Evolutionary conservation across 1,140 invertebrate genomes (phyloP).

Genomic region (Leptonema lineaticorne): DNA sequence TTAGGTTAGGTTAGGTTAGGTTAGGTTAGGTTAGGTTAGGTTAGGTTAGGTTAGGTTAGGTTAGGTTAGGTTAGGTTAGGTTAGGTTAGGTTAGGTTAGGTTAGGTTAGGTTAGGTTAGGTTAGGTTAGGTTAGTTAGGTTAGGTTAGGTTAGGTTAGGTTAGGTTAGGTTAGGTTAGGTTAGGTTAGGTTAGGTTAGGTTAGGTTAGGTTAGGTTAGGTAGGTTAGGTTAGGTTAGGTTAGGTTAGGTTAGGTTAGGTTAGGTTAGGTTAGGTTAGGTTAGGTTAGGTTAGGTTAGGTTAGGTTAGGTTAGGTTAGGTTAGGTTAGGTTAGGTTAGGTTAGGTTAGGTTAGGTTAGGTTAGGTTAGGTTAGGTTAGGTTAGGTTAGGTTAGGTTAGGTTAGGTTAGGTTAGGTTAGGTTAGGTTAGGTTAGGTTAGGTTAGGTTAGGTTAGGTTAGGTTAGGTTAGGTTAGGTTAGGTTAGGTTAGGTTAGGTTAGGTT

Average conservation of each 20-base stretch:
- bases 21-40: slow-evolving; percentile 43
- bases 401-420: slow-evolving; percentile 44
- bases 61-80: slow-evolving; percentile 44
- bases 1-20: slow-evolving; percentile 38
- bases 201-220: slow-evolving; percentile 43
- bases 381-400: slow-evolving; percentile 41
- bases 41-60: slow-evolving; percentile 43
- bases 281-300: slow-evolving; percentile 31
- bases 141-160: slow-evolving; percentile 45
- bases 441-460: slow-evolving; percentile 38
- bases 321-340: slow-evolving; percentile 38
- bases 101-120: slow-evolving; percentile 44
- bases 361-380: slow-evolving; percentile 44
- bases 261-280: slow-evolving; percentile 26
- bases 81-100: slow-evolving; percentile 41
- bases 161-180: slow-evolving; percentile 36
- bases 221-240: slow-evolving; percentile 44
- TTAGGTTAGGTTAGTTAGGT: slow-evolving; percentile 44
- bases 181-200: slow-evolving; percentile 40
- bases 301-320: slow-evolving; percentile 27
- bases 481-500: slow-evolving; percentile 43
- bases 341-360: slow-evolving; percentile 30
- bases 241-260: slow-evolving; percentile 39
- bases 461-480: slow-evolving; percentile 38
- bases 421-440: slow-evolving; percentile 42